Conservation (phyloP, 2,113 vertebrate species). For the Ctenomys sociabilis region DNA sequence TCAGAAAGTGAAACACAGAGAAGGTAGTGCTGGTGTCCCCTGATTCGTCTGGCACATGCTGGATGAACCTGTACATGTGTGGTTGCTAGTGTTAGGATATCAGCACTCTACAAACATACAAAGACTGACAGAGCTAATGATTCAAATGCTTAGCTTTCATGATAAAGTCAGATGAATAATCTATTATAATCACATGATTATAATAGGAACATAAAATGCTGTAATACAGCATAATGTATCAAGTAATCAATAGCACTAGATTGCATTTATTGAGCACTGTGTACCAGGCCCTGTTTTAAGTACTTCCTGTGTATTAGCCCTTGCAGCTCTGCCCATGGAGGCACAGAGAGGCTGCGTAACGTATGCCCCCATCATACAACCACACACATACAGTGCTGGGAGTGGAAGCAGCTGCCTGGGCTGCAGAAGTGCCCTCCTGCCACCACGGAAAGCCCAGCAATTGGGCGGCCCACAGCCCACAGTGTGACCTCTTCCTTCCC, state of each 20-base stretch:
- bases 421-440: neutral
- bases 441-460: neutral
- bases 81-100: neutral
- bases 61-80: neutral
- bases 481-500: rapidly evolving
- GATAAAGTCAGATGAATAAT: neutral
- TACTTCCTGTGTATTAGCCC: neutral
- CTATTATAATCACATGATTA: neutral
- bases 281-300: neutral
- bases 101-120: neutral
- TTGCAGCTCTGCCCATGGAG: neutral
- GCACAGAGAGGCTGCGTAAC: neutral
- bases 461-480: neutral
- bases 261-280: neutral
- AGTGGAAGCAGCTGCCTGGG: neutral
- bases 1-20: neutral
- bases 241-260: neutral
- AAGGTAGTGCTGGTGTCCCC: neutral
- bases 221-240: neutral
- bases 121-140: neutral
- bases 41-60: rapidly evolving
- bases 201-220: neutral
- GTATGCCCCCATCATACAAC: neutral
- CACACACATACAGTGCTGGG: neutral
- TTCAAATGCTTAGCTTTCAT: neutral